phyloP scores from a whole-genome alignment of 2,888 invertebrate species.

The Anoncus sp. region DNA sequence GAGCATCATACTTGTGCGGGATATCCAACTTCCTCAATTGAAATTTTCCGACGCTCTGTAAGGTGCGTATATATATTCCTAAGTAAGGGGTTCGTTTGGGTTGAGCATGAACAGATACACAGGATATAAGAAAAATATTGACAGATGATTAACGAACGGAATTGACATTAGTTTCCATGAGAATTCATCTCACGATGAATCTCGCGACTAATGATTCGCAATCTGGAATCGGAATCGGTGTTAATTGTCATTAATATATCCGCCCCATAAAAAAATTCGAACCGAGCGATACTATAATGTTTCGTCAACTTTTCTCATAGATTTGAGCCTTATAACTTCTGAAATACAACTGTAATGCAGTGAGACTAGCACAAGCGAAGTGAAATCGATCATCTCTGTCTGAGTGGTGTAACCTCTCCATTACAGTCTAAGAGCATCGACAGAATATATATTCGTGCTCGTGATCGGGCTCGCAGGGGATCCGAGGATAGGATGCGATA shows the following conservation, averaged over 20 bases:
- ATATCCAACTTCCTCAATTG: too few relatives aligned
- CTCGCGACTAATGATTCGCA: too few relatives aligned
- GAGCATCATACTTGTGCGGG: not conserved
- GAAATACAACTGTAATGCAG: not conserved
- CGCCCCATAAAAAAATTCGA: not conserved
- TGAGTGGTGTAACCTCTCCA: not conserved
- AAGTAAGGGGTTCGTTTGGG: too few relatives aligned
- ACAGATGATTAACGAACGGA: too few relatives aligned
- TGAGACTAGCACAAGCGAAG: not conserved
- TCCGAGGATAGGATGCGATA: conserved; percentile 5
- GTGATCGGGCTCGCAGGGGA: conserved; percentile 43
- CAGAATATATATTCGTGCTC: not conserved
- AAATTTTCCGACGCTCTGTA: too few relatives aligned
- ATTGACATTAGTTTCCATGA: too few relatives aligned
- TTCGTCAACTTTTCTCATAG: not conserved
- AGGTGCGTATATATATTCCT: too few relatives aligned
- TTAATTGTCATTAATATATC: too few relatives aligned
- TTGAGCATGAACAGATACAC: too few relatives aligned
- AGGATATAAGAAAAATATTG: too few relatives aligned
- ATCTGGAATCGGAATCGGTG: too few relatives aligned
- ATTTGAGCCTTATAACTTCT: not conserved
- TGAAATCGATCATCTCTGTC: not conserved
- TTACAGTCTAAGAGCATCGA: not conserved
- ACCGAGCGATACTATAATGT: not conserved
- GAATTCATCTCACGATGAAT: too few relatives aligned